phyloP scores from a whole-genome alignment of 2,888 invertebrate species.

The Coleophora deauratella region DNA sequence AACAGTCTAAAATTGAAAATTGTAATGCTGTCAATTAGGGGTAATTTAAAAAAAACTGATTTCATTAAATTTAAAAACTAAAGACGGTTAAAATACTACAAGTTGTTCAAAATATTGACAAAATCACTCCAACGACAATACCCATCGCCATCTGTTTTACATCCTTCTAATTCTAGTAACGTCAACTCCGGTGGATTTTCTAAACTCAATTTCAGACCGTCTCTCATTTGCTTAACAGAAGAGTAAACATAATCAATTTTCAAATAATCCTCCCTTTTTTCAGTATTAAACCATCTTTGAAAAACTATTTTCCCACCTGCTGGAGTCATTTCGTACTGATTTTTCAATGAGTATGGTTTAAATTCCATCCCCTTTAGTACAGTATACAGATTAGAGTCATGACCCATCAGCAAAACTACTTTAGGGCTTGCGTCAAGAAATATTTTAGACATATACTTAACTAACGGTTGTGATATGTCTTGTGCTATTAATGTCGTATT shows the following conservation, averaged over 20 bases:
- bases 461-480: constrained; percentile 44
- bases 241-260: constrained; percentile 55
- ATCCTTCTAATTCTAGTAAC: constrained; percentile 36
- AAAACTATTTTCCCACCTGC: constrained; percentile 57
- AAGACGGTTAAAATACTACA: constrained; percentile 4
- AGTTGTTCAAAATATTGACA: constrained; percentile 22
- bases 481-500: constrained; percentile 45
- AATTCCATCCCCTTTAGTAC: constrained; percentile 40
- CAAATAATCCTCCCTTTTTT: constrained; percentile 26
- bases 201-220: constrained; percentile 30
- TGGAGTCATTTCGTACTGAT: constrained; percentile 44
- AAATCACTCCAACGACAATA: constrained; percentile 52
- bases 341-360: constrained; percentile 30
- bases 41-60: too few relatives aligned
- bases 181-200: constrained; percentile 39
- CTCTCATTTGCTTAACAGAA: constrained; percentile 39
- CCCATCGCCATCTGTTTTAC: constrained; percentile 33
- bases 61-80: too few relatives aligned
- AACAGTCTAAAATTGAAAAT: too few relatives aligned
- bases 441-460: constrained; percentile 36
- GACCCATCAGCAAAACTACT: constrained; percentile 49
- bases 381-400: constrained; percentile 57
- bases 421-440: constrained; percentile 33
- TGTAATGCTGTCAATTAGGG: too few relatives aligned
- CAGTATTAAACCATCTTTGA: constrained; percentile 44